Conservation (phyloP, 1,140 invertebrate species). For the Papilio polytes region DNA sequence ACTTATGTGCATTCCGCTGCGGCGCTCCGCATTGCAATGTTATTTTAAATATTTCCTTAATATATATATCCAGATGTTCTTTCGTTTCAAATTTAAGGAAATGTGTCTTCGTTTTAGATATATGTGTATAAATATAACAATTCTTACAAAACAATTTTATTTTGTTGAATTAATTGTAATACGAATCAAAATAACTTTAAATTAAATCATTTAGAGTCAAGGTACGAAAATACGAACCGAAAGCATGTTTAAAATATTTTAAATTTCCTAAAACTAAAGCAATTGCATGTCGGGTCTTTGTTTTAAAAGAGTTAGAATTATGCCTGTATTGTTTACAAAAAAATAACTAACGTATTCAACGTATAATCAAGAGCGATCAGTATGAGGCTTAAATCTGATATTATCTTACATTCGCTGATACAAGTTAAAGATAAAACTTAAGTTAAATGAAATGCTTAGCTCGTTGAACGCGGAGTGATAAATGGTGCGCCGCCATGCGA, state of each 20-base stretch:
- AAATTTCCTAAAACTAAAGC: too few relatives aligned
- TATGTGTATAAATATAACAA: too few relatives aligned
- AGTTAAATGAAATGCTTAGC: conserved; percentile 28
- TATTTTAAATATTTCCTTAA: not conserved
- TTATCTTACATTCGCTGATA: conserved; percentile 2
- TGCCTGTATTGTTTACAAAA: not conserved
- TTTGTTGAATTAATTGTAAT: too few relatives aligned
- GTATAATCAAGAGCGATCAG: conserved; percentile 13
- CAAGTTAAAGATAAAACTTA: conserved; percentile 19
- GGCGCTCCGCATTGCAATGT: not conserved
- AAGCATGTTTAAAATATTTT: too few relatives aligned
- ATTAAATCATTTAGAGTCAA: too few relatives aligned
- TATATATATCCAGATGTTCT: not conserved
- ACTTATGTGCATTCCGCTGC: not conserved
- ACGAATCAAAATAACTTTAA: too few relatives aligned
- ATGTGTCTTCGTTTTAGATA: too few relatives aligned
- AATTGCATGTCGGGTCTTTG: too few relatives aligned
- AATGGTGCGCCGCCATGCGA: conserved; percentile 8
- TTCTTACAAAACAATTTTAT: too few relatives aligned
- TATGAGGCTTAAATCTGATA: not conserved
- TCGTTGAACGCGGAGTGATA: not conserved
- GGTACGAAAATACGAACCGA: too few relatives aligned
- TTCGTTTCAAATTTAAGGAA: too few relatives aligned
- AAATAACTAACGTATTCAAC: not conserved
- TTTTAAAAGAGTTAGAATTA: not conserved